A percentile compares a stretch with the other conserved stretches of the same genome.
Conservation (phyloP, 2,113 vertebrate genomes). For the Ciconia stormi region DNA sequence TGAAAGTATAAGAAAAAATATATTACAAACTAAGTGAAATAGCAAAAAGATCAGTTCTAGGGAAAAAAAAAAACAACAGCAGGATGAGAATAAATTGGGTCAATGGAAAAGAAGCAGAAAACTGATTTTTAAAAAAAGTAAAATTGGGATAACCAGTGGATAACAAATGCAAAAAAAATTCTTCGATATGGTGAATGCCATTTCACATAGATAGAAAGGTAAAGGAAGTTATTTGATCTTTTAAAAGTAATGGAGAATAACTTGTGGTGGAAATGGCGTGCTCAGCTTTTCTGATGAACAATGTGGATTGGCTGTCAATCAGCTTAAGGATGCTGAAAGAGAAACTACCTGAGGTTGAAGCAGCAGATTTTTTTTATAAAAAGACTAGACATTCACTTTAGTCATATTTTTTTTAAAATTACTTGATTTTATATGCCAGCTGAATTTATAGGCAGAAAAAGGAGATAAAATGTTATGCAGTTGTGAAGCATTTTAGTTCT, state of each 20-base stretch:
- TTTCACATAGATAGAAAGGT: neutral
- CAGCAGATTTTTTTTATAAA: neutral
- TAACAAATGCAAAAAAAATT: neutral
- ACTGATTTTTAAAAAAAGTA: neutral
- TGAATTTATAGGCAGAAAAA: neutral
- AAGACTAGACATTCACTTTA: accelerated
- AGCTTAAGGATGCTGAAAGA: neutral
- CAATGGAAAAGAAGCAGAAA: neutral
- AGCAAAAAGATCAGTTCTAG: neutral
- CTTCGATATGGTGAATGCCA: neutral
- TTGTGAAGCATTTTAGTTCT: neutral
- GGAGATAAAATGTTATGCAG: neutral
- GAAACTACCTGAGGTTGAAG: neutral
- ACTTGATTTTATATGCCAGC: neutral
- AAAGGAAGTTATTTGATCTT: neutral
- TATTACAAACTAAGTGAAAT: neutral
- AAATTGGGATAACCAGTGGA: neutral
- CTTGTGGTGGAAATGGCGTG: neutral
- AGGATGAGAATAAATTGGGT: neutral
- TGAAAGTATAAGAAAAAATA: neutral
- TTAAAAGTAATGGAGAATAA: neutral
- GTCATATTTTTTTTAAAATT: neutral
- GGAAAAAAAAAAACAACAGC: neutral
- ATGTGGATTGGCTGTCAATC: neutral
- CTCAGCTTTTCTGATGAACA: neutral